Percentiles rank a stretch among this genome's conserved stretches.
These are phyloP conservation scores for Salvelinus alpinus DNA, from an alignment of 2,113 vertebrate genomes.

Conservation along the genomic window DNA sequence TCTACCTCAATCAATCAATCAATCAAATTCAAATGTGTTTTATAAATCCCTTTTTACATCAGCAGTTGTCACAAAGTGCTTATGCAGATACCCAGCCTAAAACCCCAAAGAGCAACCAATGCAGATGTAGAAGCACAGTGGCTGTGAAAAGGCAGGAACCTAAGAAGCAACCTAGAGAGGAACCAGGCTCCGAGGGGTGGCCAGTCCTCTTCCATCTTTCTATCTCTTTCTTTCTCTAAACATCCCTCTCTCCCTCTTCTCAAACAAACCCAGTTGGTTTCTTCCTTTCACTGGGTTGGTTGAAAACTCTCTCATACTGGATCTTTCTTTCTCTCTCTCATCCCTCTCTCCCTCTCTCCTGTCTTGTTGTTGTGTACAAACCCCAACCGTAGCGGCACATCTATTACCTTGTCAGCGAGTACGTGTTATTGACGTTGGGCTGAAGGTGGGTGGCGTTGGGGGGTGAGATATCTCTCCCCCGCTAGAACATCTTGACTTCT, in stretches of 20 bases:
- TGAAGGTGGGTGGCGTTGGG: conserved; percentile 19
- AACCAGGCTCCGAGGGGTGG: too few species aligned
- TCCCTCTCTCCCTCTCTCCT: conserved; percentile 10
- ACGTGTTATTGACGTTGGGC: conserved; percentile 34
- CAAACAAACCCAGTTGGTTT: neutral
- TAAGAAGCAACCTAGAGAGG: too few species aligned
- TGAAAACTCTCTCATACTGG: neutral
- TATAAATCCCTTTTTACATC: too few species aligned
- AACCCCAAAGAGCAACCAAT: too few species aligned
- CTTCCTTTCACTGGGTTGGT: neutral
- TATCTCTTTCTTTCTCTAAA: too few species aligned
- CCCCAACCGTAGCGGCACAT: conserved; percentile 44
- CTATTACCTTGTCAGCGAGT: conserved; percentile 59
- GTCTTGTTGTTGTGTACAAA: conserved; percentile 13
- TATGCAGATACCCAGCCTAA: too few species aligned
- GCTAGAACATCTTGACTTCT: conserved; percentile 56
- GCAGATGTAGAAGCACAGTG: too few species aligned
- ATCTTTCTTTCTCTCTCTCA: neutral
- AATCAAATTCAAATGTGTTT: too few species aligned
- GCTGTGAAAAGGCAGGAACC: too few species aligned
- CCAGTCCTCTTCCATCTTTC: too few species aligned
- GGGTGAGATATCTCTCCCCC: conserved; percentile 51
- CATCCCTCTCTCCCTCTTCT: neutral
- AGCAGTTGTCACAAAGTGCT: too few species aligned
- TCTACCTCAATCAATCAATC: neutral